Percentiles rank a stretch among this genome's conserved stretches.
These are phyloP conservation scores for Cyphomyrus discorhynchus DNA, from an alignment of 2,113 vertebrate genomes.

Conservation along the genomic window DNA sequence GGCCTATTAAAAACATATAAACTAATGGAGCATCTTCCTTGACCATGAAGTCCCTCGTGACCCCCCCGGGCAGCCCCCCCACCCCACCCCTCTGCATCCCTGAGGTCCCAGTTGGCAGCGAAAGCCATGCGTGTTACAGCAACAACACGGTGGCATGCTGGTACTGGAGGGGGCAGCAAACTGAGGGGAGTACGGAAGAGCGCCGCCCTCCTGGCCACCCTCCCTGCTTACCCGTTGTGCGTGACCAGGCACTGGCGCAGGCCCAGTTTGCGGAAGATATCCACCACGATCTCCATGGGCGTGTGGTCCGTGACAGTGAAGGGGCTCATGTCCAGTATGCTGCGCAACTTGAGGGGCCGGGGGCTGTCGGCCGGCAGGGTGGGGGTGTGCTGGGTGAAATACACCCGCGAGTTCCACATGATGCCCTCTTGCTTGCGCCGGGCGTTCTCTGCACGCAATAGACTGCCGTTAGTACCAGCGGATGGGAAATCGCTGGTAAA, in stretches of 20 bases:
- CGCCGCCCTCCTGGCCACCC: not conserved
- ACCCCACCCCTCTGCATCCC: not conserved
- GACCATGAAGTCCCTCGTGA: not conserved
- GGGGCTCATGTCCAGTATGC: constrained; percentile 97
- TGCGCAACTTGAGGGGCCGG: constrained; percentile 87
- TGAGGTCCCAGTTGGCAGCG: constrained; percentile 1
- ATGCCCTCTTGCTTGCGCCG: constrained; percentile 96
- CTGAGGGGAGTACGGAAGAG: not conserved
- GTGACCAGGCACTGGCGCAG: constrained; percentile 98
- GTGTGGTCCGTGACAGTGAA: constrained; percentile 98
- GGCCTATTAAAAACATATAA: not conserved
- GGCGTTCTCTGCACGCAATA: constrained; percentile 74
- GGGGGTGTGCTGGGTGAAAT: constrained; percentile 94
- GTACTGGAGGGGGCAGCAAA: not conserved
- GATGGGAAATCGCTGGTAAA: not conserved
- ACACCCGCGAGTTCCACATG: constrained; percentile 85
- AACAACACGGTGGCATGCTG: not conserved
- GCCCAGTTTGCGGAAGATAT: constrained; percentile 96
- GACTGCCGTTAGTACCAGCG: not conserved
- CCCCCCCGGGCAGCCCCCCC: no score
- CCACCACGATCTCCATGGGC: constrained; percentile 98
- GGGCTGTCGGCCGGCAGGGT: constrained; percentile 94
- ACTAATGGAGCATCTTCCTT: not conserved
- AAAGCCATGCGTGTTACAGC: constrained; percentile 7
- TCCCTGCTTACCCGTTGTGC: constrained; percentile 84